These are phyloP conservation scores for Apaloderma vittatum DNA, from an alignment of 2,113 vertebrate species.

Conservation along the genomic window DNA sequence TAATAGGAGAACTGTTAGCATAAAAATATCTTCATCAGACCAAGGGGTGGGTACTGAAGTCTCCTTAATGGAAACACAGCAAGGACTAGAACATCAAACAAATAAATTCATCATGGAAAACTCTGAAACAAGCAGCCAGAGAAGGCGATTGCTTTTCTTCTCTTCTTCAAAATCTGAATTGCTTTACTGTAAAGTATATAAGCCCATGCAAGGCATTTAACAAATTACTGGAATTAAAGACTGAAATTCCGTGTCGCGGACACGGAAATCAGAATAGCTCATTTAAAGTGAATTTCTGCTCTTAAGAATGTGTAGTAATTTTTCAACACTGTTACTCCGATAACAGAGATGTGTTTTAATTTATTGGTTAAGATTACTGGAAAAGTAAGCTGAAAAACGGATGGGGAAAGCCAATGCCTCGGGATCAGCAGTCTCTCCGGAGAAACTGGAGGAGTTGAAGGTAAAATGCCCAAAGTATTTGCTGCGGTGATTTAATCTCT, in stretches of 20 bases:
- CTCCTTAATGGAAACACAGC: not conserved
- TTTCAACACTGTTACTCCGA: not conserved
- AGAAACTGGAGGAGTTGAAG: not conserved
- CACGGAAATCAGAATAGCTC: not conserved
- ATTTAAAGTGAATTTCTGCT: not conserved
- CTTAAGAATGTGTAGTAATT: not conserved
- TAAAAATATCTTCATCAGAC: not conserved
- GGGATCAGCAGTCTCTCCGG: not conserved
- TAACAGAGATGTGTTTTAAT: not conserved
- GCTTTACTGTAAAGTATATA: not conserved
- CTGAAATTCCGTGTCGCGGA: fast-evolving
- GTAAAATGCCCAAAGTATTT: not conserved
- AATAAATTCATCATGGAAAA: not conserved
- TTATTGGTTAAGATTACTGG: not conserved
- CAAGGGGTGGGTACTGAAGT: not conserved
- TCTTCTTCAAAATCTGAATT: not conserved
- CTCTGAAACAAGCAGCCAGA: not conserved
- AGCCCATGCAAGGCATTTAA: not conserved
- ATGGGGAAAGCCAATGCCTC: not conserved
- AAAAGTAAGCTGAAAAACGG: not conserved
- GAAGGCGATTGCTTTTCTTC: not conserved
- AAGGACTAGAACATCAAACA: not conserved
- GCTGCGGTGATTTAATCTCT: not conserved
- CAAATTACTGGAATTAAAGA: not conserved
- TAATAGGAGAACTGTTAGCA: not conserved